Evolutionary conservation across 1,140 invertebrate genomes (phyloP).

Genomic region (Octopus bimaculoides): DNA sequence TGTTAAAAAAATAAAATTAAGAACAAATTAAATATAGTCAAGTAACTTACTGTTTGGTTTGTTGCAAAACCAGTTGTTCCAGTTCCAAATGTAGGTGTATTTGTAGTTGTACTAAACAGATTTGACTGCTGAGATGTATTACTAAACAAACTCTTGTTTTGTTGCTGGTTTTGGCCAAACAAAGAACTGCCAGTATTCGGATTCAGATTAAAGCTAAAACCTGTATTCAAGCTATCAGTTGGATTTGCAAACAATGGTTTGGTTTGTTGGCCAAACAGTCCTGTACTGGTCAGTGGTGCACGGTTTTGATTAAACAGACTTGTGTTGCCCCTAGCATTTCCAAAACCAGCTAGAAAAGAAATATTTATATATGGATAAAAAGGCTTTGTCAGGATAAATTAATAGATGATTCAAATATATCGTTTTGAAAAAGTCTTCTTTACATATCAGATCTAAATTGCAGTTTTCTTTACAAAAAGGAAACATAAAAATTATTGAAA

Average conservation of each 20-base stretch:
- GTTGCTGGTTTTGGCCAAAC: slow-evolving; percentile 39
- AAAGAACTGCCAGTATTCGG: slow-evolving; percentile 31
- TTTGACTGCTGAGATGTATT: slow-evolving; percentile 35
- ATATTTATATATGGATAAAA: not conserved
- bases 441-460: no score
- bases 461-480: no score
- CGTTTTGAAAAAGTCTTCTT: no score
- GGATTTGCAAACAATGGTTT: slow-evolving; percentile 22
- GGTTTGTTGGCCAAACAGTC: slow-evolving; percentile 33
- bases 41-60: slow-evolving; percentile 32
- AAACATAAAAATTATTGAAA: no score
- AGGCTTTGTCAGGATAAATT: no score
- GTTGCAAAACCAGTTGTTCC: slow-evolving; percentile 60
- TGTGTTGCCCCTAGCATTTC: not conserved
- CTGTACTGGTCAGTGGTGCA: slow-evolving; percentile 20
- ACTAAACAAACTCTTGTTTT: slow-evolving; percentile 43
- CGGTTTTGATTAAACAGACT: slow-evolving; percentile 13
- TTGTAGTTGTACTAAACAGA: slow-evolving; percentile 57
- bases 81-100: slow-evolving; percentile 57
- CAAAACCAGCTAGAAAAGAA: slow-evolving; percentile 8
- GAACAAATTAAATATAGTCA: not conserved
- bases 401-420: no score
- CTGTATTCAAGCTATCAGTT: slow-evolving; percentile 4
- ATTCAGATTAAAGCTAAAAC: slow-evolving; percentile 36
- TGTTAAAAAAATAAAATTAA: not conserved